A percentile compares a stretch with the other conserved stretches of the same genome.
Evolutionary conservation across 2,113 vertebrate species (phyloP).

Genomic region (Raja brachyura): DNA sequence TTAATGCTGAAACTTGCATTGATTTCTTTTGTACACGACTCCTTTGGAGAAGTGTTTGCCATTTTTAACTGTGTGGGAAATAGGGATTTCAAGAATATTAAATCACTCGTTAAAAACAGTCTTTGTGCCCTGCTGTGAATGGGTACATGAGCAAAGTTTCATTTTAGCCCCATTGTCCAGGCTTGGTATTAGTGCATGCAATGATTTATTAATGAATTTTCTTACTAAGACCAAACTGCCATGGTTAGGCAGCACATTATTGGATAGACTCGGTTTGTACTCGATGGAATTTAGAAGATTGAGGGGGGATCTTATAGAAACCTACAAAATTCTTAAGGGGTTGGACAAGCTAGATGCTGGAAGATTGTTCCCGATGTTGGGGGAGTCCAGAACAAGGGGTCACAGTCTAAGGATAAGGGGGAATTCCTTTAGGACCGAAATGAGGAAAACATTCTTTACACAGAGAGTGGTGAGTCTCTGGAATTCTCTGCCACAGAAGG

Average conservation of each 20-base stretch:
- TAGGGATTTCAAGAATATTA: background rate
- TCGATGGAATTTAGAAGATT: too few relatives aligned
- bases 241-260: background rate
- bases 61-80: background rate
- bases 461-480: too few relatives aligned
- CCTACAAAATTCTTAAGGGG: too few relatives aligned
- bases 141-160: background rate
- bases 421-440: too few relatives aligned
- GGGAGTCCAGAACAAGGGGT: too few relatives aligned
- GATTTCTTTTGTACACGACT: background rate
- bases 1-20: background rate
- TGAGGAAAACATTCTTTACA: too few relatives aligned
- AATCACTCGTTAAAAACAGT: background rate
- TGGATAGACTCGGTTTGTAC: too few relatives aligned
- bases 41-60: background rate
- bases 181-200: background rate
- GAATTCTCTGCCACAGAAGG: too few relatives aligned
- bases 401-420: too few relatives aligned
- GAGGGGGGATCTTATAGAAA: too few relatives aligned
- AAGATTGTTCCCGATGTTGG: too few relatives aligned
- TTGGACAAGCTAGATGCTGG: too few relatives aligned
- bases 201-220: background rate
- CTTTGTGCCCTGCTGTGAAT: background rate
- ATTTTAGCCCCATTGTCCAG: background rate
- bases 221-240: background rate